phyloP scores from a whole-genome alignment of 2,113 vertebrate genomes.

The Ceuthmochares aereus region DNA sequence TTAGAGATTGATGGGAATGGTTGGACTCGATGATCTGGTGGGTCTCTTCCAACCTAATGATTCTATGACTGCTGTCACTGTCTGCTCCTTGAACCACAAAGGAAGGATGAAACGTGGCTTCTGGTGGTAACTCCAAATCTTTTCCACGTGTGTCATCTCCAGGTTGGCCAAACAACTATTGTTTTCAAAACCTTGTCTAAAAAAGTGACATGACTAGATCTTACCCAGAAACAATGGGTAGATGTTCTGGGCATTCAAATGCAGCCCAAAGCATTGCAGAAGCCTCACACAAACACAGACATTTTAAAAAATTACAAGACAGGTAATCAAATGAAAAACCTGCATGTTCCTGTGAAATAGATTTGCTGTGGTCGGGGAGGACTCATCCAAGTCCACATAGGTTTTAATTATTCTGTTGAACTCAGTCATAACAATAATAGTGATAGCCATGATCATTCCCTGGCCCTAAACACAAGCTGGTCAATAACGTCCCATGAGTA shows the following conservation, averaged over 20 bases:
- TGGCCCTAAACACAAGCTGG: background rate
- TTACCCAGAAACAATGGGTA: background rate
- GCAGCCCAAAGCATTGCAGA: background rate
- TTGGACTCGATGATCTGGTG: too few relatives aligned
- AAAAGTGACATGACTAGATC: background rate
- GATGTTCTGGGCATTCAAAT: background rate
- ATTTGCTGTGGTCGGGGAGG: background rate
- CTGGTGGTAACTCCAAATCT: background rate
- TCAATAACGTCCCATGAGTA: background rate
- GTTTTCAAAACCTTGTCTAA: background rate
- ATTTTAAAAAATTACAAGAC: background rate
- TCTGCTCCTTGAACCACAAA: accelerated
- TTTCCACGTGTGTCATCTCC: background rate
- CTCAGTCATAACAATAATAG: background rate
- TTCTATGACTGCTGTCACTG: background rate
- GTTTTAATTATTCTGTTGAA: background rate
- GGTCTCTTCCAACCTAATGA: too few relatives aligned
- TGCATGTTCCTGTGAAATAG: background rate
- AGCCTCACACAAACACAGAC: background rate
- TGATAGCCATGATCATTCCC: background rate
- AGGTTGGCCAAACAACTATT: background rate
- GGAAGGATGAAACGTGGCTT: background rate
- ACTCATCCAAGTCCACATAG: background rate
- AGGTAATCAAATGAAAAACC: background rate
- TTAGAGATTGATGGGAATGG: too few relatives aligned